These are phyloP conservation scores for Muscicapa striata DNA, from an alignment of 2,797 vertebrate species.

Conservation along the genomic window DNA sequence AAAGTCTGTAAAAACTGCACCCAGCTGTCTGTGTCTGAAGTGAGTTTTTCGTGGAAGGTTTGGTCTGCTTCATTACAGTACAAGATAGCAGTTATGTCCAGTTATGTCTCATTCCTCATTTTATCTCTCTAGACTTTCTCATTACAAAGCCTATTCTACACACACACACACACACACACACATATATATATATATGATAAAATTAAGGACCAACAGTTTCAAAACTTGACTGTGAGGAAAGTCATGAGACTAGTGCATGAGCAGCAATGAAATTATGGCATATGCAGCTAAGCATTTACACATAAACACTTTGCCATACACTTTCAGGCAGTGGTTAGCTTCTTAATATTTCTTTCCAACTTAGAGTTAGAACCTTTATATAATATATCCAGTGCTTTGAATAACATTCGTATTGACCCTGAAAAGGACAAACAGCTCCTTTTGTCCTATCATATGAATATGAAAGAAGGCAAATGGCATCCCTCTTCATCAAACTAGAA, in stretches of 20 bases:
- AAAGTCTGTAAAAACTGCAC: not conserved
- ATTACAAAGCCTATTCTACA: not conserved
- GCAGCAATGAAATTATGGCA: not conserved
- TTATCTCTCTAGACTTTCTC: not conserved
- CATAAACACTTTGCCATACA: not conserved
- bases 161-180: not conserved
- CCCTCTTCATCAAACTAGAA: not conserved
- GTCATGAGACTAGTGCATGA: not conserved
- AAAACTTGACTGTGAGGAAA: not conserved
- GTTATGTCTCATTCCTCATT: not conserved
- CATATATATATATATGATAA: not conserved
- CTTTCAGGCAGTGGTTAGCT: not conserved
- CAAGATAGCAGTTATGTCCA: fast-evolving
- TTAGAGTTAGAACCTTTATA: not conserved
- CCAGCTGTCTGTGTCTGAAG: not conserved
- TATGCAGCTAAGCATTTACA: not conserved
- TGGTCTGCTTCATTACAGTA: not conserved
- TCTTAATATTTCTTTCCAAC: not conserved
- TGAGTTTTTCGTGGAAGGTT: not conserved
- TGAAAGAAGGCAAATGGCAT: not conserved
- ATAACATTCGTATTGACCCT: not conserved
- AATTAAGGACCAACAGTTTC: not conserved
- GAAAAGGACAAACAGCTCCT: not conserved
- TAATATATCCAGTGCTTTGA: not conserved
- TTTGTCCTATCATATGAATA: not conserved